Percentiles rank a stretch among this genome's conserved stretches.
Conservation (phyloP, 2,113 vertebrate species). For the Gnathonemus longibarbis region DNA sequence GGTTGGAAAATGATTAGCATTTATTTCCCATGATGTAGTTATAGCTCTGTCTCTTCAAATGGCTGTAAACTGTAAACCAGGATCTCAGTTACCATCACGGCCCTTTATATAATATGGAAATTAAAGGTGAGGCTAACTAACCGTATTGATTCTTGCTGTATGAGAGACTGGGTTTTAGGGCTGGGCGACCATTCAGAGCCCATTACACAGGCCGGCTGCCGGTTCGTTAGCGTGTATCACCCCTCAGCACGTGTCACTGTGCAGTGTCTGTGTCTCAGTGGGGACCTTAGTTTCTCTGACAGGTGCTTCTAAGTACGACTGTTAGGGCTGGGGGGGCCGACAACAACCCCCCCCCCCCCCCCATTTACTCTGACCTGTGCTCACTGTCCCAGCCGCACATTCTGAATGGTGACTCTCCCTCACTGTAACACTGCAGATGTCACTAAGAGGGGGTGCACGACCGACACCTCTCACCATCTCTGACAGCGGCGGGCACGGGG, state of each 20-base stretch:
- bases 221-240: neutral
- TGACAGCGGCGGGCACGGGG: neutral
- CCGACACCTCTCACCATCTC: neutral
- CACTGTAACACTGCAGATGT: neutral
- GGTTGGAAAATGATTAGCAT: neutral
- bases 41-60: neutral
- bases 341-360: neutral
- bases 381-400: neutral
- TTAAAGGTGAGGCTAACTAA: neutral
- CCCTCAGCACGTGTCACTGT: neutral
- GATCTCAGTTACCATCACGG: neutral
- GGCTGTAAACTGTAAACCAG: neutral
- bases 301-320: neutral
- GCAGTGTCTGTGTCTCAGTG: neutral
- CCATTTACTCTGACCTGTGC: neutral
- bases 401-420: neutral
- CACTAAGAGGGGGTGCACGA: neutral
- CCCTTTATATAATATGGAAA: neutral
- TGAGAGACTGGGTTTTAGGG: neutral
- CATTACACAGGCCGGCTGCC: neutral
- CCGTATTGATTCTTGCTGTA: neutral
- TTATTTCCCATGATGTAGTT: neutral
- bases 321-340: neutral
- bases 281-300: neutral
- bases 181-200: neutral